phyloP scores from a whole-genome alignment of 2,888 invertebrate species.

The Steromphala cineraria region DNA sequence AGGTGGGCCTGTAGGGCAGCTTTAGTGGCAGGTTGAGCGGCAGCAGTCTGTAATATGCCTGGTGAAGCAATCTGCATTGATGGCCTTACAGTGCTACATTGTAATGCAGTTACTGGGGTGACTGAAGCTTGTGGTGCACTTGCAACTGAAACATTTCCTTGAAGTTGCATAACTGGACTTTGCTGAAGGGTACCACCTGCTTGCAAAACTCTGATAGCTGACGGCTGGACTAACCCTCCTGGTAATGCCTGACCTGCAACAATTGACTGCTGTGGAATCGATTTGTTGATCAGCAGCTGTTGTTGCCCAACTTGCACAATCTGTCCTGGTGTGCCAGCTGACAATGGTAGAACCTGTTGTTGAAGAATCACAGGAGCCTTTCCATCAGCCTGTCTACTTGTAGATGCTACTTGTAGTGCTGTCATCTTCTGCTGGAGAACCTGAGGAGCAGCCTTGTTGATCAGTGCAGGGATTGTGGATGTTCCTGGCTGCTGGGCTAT shows the following conservation, averaged over 20 bases:
- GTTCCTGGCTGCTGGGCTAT: background rate
- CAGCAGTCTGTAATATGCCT: background rate
- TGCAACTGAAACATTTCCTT: conserved; percentile 18
- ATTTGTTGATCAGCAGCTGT: background rate
- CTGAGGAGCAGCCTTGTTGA: background rate
- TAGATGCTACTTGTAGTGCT: background rate
- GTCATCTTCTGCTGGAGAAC: background rate
- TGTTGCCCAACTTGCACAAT: background rate
- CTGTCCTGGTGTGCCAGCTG: background rate
- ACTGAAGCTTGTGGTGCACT: background rate
- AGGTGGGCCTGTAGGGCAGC: conserved; percentile 20
- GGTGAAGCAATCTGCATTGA: background rate
- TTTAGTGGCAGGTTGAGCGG: background rate
- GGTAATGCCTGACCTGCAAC: background rate
- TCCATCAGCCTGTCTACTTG: background rate
- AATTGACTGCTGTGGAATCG: background rate
- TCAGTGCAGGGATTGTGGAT: background rate
- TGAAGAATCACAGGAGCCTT: background rate
- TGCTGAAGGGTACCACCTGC: background rate
- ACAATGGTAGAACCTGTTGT: background rate
- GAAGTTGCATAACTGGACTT: background rate
- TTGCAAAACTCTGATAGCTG: background rate
- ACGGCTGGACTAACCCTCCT: background rate
- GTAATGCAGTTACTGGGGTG: conserved; percentile 26
- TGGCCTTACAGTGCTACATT: conserved; percentile 1